Percentiles rank a stretch among this genome's conserved stretches.
Evolutionary conservation across 2,113 vertebrate genomes (phyloP).

Genomic region (Solea senegalensis): DNA sequence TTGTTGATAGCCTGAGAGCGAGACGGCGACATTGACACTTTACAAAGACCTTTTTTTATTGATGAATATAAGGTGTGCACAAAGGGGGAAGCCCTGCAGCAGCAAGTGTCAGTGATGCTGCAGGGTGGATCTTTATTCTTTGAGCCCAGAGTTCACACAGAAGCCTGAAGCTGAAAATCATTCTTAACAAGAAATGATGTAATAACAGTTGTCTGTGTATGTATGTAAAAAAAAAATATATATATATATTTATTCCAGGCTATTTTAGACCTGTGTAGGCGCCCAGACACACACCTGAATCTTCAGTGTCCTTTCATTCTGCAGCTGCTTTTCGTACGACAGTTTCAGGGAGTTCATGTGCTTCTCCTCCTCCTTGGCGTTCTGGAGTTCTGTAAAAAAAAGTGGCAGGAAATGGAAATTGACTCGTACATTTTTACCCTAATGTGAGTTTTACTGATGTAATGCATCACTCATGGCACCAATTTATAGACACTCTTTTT

Average conservation of each 20-base stretch:
- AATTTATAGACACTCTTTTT: neutral
- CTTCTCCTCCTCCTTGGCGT: constrained; percentile 85
- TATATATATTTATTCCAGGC: no score
- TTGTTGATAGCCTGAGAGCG: constrained; percentile 93
- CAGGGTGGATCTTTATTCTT: constrained; percentile 4
- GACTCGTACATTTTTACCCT: neutral
- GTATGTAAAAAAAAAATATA: no score
- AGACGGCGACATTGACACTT: neutral
- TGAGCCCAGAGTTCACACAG: constrained; percentile 43
- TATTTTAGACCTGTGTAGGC: constrained; percentile 33
- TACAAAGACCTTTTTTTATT: constrained; percentile 15
- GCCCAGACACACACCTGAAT: constrained; percentile 86
- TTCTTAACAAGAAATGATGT: constrained; percentile 36
- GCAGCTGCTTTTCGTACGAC: constrained; percentile 90
- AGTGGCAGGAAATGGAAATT: constrained; percentile 9
- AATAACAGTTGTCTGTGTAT: constrained; percentile 1
- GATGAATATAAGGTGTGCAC: constrained; percentile 13
- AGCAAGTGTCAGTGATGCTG: constrained; percentile 7
- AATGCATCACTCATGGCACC: neutral
- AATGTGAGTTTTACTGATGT: neutral
- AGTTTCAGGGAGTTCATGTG: constrained; percentile 81
- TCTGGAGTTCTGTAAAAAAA: constrained; percentile 83
- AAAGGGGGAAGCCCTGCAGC: constrained; percentile 7
- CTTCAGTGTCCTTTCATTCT: constrained; percentile 93
- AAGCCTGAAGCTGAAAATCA: constrained; percentile 40